Evolutionary conservation across 1,140 invertebrate species (phyloP), one percentile per base, ranked within the genome.

Genomic region (Vanessa tameamea): DNA sequence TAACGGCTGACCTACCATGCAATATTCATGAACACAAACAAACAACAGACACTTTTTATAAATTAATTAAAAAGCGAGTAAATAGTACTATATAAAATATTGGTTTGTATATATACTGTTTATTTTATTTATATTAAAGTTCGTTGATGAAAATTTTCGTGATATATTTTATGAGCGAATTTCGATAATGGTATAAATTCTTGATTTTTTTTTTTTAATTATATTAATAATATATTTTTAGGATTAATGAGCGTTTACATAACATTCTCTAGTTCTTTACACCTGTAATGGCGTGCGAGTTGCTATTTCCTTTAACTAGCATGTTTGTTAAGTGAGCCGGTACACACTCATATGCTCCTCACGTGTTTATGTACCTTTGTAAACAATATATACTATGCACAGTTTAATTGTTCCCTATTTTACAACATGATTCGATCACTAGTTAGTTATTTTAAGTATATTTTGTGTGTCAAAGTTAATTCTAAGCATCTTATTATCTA

Each of bases 261-360:
- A 9, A 9, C 1, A 43, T 43, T 43, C 37, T 43, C 37, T 9
- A 43, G 37, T 43, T 43, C 37, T 11, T 43, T 51, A 15, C 16
- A 57, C 20, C 23, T 26, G 9, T 23, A 47, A 51, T 53, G 26
- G 64, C 64, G 64, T 51, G 26, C 48, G 14, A 53, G 64, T 51
- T 20, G 48, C 48, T 66, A 51, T 37, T 66, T 31, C 64, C 48
- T 47, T 65, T 12, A 66, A 51, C 47, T 51, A 31, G 47, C 64
- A 66, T 66, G 50, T 66, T 51, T 37, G 50, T n/a, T 23, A 66
- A 66, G 64, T 53, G 48, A 66, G 50, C 20, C 48, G 48, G 64
- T 2, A 31, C 64, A 20, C 13, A 20, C 7, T 53, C 0, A 31
- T 47, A 20, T 13, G 55, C 7, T 37, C 23, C 20, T 51, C 14